Evolutionary conservation across 2,888 invertebrate species (phyloP), one percentile per base, ranked within the genome.

Genomic region (Allacma fusca): DNA sequence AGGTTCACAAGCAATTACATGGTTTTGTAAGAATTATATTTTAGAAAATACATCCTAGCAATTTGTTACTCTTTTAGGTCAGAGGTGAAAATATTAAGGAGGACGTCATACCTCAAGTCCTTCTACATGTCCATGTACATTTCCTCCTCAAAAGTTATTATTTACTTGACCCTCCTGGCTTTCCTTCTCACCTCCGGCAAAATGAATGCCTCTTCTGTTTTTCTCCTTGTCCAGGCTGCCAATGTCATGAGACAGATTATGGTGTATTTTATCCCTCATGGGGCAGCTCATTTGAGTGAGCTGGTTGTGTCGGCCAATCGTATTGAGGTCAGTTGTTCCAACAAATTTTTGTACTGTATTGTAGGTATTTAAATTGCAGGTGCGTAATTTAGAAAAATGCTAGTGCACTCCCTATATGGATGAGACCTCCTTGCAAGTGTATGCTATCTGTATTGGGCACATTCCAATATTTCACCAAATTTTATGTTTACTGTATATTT

Each of bases 181-280:
- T 95, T 92, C 85, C 88, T 94, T 0, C 87, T 88, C 40, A 75
- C 77, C 0, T 0, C 88, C 34, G 91, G 91, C 16, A 85, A 88
- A 1, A 88, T 96, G 82, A 91, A 92, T 0, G 92, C 94, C 0
- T 92, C 92, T 81, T 86, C 90, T 85, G 93, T 91, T 87, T 96
- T 96, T 87, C 93, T 96, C 79, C 90, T 95, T 72, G 92, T 95
- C n/a, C 93, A 95, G 9, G 93, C 96, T 86, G 96, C 94, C 88
- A 95, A 94, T 85, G 92, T 94, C 75, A 88, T 97, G 79, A 89
- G 94, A 40, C 91, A 93, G 85, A 92, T 94, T n/a, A 93, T 97
- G 91, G 92, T 92, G 62, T 92, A 95, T 21, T 94, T 94, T 87
- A 93, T 97, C 84, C 96, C 97, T 0, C 92, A 93, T 84, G 93